Percentiles rank a stretch among this genome's conserved stretches.
phyloP scores from a whole-genome alignment of 2,113 vertebrate genomes.

The Chamaetylas fuelleborni region DNA sequence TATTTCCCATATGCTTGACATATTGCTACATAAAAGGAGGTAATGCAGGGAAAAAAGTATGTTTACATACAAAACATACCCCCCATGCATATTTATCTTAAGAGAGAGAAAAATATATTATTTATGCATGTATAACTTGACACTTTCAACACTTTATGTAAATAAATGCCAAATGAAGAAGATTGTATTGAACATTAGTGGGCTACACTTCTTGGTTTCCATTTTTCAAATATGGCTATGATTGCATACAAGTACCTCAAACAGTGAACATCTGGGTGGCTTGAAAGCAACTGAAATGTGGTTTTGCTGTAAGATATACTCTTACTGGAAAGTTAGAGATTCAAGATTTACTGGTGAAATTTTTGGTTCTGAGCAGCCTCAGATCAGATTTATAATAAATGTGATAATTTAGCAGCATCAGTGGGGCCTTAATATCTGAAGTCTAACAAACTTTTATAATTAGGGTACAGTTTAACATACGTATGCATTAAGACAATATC shows the following conservation, averaged over 20 bases:
- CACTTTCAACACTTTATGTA: constrained; percentile 1
- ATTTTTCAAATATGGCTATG: constrained; percentile 11
- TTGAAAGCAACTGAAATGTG: neutral
- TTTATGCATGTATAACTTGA: neutral
- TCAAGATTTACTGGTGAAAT: neutral
- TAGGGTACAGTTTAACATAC: constrained; percentile 31
- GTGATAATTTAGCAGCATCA: neutral
- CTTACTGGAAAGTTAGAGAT: neutral
- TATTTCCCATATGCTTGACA: constrained; percentile 27
- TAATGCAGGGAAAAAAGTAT: neutral
- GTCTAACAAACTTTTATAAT: constrained; percentile 6
- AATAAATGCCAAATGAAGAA: constrained; percentile 38
- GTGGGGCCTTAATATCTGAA: neutral
- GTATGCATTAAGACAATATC: neutral
- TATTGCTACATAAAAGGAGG: neutral
- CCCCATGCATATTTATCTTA: constrained; percentile 12
- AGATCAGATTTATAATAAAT: neutral
- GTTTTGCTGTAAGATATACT: neutral
- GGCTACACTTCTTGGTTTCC: neutral
- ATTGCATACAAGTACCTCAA: neutral
- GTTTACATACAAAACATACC: constrained; percentile 10
- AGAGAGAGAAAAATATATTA: constrained; percentile 19
- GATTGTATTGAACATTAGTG: neutral
- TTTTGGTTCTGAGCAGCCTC: neutral
- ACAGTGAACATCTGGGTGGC: constrained; percentile 22